Conservation (phyloP, 1,140 invertebrate genomes). For the Theocolax elegans region DNA sequence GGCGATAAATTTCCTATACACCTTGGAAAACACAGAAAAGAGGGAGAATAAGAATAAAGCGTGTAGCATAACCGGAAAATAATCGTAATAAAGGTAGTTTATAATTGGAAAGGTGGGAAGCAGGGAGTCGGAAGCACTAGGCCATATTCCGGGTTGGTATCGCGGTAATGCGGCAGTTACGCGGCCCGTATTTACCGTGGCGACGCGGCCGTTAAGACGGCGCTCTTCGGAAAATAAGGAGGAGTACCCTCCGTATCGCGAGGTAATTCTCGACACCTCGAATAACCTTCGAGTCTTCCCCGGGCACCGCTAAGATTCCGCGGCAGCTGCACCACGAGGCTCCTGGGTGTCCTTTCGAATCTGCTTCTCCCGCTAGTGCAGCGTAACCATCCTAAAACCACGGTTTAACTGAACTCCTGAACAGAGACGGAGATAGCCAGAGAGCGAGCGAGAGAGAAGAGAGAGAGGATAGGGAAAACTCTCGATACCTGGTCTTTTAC, state of each 20-base stretch:
- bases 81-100: slow-evolving; percentile 33
- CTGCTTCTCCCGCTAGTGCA: not conserved
- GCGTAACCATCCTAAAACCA: not conserved
- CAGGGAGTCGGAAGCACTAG: no score
- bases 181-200: slow-evolving; percentile 12
- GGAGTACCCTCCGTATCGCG: slow-evolving; percentile 19
- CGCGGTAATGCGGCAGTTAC: slow-evolving; percentile 16
- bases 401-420: slow-evolving; percentile 9
- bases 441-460: not conserved
- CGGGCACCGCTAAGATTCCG: slow-evolving; percentile 26
- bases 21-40: no score
- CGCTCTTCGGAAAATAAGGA: slow-evolving; percentile 31
- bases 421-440: not conserved
- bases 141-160: slow-evolving; percentile 5
- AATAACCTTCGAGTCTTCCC: slow-evolving; percentile 20
- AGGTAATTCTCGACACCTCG: slow-evolving; percentile 38
- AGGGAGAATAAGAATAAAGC: no score
- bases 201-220: slow-evolving; percentile 2
- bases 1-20: no score
- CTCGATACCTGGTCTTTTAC: no score
- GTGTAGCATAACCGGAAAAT: no score
- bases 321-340: slow-evolving; percentile 14
- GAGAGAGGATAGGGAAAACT: not conserved
- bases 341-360: slow-evolving; percentile 40
- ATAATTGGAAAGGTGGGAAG: slow-evolving; percentile 13